Evolutionary conservation across 2,888 invertebrate species (phyloP).

Genomic region (Dasysyrphus tricinctus): DNA sequence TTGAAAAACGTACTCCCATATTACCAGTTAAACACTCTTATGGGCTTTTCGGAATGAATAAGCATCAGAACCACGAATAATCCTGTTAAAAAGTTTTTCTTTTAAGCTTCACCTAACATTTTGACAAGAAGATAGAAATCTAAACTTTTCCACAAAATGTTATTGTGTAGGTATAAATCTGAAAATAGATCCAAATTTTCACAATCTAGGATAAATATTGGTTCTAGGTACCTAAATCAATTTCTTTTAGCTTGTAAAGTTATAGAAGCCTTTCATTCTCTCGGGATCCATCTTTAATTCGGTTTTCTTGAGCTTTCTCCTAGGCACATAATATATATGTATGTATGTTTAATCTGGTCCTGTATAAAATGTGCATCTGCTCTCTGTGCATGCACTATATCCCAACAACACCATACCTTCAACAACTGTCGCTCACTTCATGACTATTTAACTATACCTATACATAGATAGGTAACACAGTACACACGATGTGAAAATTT

Average conservation of each 20-base stretch:
- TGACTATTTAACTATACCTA: conserved; percentile 12
- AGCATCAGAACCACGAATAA: too few relatives aligned
- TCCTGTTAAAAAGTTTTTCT: too few relatives aligned
- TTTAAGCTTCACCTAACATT: not conserved
- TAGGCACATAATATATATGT: not conserved
- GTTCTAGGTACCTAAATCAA: not conserved
- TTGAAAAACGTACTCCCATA: too few relatives aligned
- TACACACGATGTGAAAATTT: conserved; percentile 50
- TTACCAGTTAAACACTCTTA: too few relatives aligned
- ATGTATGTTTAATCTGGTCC: not conserved
- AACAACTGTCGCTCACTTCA: conserved; percentile 45
- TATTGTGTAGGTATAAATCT: not conserved
- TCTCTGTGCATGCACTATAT: not conserved
- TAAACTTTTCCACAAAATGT: not conserved
- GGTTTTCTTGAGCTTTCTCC: conserved; percentile 18
- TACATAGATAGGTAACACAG: not conserved
- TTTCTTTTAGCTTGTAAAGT: not conserved
- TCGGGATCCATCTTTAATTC: conserved; percentile 19
- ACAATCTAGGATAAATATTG: not conserved
- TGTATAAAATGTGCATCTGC: conserved; percentile 10
- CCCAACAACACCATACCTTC: conserved; percentile 13
- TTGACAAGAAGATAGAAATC: not conserved
- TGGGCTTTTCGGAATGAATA: too few relatives aligned
- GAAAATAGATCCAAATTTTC: not conserved
- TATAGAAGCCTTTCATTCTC: not conserved